Percentiles rank a stretch among this genome's conserved stretches.
phyloP scores from a whole-genome alignment of 1,140 invertebrate genomes.

The Anastrepha ludens region DNA sequence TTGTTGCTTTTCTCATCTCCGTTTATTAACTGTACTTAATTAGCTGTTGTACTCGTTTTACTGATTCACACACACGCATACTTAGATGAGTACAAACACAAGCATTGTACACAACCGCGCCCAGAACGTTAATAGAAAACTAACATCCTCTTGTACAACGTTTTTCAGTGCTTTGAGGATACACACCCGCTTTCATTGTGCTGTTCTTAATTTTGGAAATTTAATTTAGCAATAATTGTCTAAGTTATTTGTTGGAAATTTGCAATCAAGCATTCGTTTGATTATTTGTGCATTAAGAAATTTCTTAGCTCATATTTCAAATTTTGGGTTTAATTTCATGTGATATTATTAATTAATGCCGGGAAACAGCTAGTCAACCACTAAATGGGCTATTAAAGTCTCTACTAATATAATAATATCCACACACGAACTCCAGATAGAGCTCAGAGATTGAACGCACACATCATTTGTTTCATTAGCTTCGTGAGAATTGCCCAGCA shows the following conservation, averaged over 20 bases:
- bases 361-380: no score
- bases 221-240: background rate
- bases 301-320: background rate
- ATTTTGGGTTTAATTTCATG: no score
- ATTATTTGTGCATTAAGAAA: background rate
- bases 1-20: constrained; percentile 30
- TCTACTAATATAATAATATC: no score
- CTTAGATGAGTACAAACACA: background rate
- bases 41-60: background rate
- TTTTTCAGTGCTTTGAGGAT: background rate
- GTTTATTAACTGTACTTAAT: constrained; percentile 24
- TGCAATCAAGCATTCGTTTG: background rate
- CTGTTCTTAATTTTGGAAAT: background rate
- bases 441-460: no score
- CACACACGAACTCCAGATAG: no score
- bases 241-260: background rate
- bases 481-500: no score
- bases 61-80: background rate
- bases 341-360: no score
- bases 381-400: no score
- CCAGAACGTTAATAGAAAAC: background rate
- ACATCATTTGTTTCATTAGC: no score
- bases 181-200: background rate
- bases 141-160: background rate
- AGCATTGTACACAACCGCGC: background rate